phyloP scores from a whole-genome alignment of 1,140 invertebrate species.

The Achatina immaculata region DNA sequence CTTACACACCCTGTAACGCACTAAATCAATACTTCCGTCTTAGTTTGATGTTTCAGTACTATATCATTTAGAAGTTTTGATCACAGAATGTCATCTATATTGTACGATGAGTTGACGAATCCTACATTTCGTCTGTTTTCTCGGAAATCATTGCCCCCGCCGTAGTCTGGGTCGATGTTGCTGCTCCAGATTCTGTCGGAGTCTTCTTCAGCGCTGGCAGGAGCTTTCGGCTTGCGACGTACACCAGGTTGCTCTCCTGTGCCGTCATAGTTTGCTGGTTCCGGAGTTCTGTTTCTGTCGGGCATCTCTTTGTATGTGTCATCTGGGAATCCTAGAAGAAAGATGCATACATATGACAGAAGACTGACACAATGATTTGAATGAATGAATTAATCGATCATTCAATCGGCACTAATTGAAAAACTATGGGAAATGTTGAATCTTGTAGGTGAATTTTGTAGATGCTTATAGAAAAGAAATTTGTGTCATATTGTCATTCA shows the following conservation, averaged over 20 bases:
- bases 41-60: too few relatives aligned
- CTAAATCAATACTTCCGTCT: too few relatives aligned
- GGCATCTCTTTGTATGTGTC: constrained; percentile 11
- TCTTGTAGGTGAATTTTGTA: too few relatives aligned
- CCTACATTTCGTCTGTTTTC: neutral
- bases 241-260: neutral
- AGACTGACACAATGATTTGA: too few relatives aligned
- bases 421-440: too few relatives aligned
- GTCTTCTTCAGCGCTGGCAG: neutral
- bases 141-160: neutral
- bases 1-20: too few relatives aligned
- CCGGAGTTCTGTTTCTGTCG: neutral
- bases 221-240: neutral
- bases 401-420: too few relatives aligned
- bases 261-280: constrained; percentile 24
- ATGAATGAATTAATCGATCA: too few relatives aligned
- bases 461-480: too few relatives aligned
- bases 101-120: neutral
- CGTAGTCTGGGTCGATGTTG: constrained; percentile 2
- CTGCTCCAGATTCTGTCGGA: neutral
- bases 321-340: neutral
- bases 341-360: neutral
- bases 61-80: too few relatives aligned
- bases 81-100: neutral
- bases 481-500: too few relatives aligned